Percentiles rank a stretch among this genome's conserved stretches.
These are phyloP conservation scores for Ptilodon capucinus DNA, from an alignment of 2,888 invertebrate species.

Conservation along the genomic window DNA sequence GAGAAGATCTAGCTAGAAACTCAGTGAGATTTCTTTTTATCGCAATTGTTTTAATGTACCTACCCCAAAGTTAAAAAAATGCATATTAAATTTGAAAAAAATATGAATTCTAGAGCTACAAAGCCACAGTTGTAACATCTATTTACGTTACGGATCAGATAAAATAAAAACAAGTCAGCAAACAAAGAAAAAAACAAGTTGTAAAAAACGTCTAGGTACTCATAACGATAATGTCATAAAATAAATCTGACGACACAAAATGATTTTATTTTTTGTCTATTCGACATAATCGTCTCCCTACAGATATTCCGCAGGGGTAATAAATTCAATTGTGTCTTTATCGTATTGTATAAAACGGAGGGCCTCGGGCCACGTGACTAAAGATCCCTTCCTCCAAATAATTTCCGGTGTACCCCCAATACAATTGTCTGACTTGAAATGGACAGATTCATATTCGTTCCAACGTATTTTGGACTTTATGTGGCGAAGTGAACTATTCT, in stretches of 20 bases:
- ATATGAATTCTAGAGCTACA: too few relatives aligned
- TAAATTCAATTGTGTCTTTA: conserved; percentile 39
- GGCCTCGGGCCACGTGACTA: conserved; percentile 30
- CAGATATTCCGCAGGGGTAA: conserved; percentile 33
- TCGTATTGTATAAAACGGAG: conserved; percentile 27
- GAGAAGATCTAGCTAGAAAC: too few relatives aligned
- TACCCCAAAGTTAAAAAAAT: too few relatives aligned
- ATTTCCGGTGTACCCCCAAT: conserved; percentile 9
- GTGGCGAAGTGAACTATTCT: conserved; percentile 4
- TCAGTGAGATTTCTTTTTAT: too few relatives aligned
- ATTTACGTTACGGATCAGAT: background rate
- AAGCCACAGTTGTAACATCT: background rate
- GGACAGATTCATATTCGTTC: conserved; percentile 28
- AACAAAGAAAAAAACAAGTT: background rate
- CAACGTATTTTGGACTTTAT: conserved; percentile 14
- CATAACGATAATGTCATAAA: background rate
- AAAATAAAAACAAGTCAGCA: background rate
- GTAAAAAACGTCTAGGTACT: background rate
- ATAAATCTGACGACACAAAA: background rate
- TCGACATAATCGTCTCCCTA: conserved; percentile 15
- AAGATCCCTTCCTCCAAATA: conserved; percentile 25
- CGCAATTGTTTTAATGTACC: too few relatives aligned
- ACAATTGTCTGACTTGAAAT: conserved; percentile 21
- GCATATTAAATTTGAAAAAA: too few relatives aligned
- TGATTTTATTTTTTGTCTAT: background rate